Evolutionary conservation across 2,797 vertebrate genomes (phyloP).

Genomic region (Choloepus didactylus): DNA sequence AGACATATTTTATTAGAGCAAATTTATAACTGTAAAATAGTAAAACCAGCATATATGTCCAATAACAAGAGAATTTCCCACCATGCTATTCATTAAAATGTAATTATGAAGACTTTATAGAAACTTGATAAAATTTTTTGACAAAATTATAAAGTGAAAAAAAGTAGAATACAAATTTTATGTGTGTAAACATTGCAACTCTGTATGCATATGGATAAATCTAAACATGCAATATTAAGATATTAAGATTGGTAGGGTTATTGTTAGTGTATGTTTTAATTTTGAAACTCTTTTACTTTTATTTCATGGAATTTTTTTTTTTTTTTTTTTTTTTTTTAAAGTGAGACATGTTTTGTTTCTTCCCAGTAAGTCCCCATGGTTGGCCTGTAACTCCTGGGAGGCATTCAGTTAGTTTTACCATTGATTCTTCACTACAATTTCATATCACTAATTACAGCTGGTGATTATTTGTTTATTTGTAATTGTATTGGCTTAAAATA

Average conservation of each 20-base stretch:
- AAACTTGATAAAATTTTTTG: background rate
- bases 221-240: constrained; percentile 2
- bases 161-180: background rate
- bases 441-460: background rate
- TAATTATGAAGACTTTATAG: background rate
- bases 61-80: background rate
- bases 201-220: background rate
- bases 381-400: background rate
- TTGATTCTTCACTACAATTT: background rate
- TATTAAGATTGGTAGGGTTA: background rate
- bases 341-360: background rate
- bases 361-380: background rate
- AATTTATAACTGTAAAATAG: background rate
- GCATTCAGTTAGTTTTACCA: background rate
- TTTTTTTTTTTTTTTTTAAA: background rate
- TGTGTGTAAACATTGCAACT: background rate
- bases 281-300: constrained; percentile 21
- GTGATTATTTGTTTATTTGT: background rate
- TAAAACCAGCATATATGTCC: background rate
- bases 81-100: background rate
- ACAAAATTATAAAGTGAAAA: constrained; percentile 18
- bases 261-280: background rate
- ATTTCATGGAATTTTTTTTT: background rate
- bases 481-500: background rate
- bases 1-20: background rate